phyloP scores from a whole-genome alignment of 2,797 vertebrate genomes.

The Sarcoramphus papa region DNA sequence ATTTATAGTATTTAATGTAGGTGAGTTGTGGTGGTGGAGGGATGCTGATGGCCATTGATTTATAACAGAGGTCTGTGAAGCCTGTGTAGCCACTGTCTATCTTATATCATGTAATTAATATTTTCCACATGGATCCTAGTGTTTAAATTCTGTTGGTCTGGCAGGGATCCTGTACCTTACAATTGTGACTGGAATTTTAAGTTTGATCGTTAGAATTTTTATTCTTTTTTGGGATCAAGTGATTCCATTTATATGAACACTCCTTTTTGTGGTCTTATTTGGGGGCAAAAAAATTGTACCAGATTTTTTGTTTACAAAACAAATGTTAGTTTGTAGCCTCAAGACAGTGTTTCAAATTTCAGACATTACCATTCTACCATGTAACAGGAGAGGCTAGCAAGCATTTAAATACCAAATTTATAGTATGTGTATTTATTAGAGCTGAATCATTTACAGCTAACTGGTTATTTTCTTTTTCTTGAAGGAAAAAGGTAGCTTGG shows the following conservation, averaged over 20 bases:
- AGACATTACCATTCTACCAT: background rate
- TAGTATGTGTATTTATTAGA: conserved; percentile 30
- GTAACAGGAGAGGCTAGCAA: conserved; percentile 30
- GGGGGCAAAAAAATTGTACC: background rate
- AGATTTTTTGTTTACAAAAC: conserved; percentile 31
- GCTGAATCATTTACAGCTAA: background rate
- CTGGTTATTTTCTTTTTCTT: background rate
- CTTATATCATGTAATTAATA: background rate
- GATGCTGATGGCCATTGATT: background rate
- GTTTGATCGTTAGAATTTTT: background rate
- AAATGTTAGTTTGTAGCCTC: background rate
- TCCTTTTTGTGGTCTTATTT: background rate
- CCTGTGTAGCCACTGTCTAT: background rate
- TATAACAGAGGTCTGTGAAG: background rate
- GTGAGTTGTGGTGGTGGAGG: background rate
- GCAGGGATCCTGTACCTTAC: background rate
- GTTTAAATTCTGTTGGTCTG: background rate
- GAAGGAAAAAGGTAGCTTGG: background rate
- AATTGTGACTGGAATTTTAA: background rate
- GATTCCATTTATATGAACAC: background rate
- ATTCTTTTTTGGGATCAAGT: background rate
- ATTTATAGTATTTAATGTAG: background rate
- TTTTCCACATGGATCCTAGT: background rate
- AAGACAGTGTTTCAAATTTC: conserved; percentile 16
- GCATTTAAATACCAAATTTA: conserved; percentile 49